Base-by-base conservation (phyloP, 2,888 invertebrate species). In the Pseudolycoriella hygida region DNA sequence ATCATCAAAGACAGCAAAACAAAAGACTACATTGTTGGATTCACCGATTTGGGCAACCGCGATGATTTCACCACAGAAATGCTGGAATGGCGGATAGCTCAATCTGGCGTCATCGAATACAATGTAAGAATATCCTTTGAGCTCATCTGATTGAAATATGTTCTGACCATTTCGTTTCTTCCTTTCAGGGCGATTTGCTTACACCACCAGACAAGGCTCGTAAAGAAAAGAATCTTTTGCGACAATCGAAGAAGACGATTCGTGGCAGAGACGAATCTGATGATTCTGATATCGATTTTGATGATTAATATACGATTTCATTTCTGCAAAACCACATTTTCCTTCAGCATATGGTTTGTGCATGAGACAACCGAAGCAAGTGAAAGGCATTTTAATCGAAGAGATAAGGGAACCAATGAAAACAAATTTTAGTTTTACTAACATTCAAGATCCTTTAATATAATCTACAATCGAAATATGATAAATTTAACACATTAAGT, bases 41-140 rank as follows among this genome's bases (percentile, higher is more conserved):
- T 97, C 68, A 85, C 86, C 1, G 89, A 93, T 54, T 68, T 96
- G 48, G 96, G 96, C 5, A 92, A 92, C 60, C 71, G 80, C 42
- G 94, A 96, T 61, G 93, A 96, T 59, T 96, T 94, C 67, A 71
- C 80, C 17, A 94, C 93, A 0, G 90, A 89, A 51, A 75, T 85
- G 68, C 64, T 96, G 52, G 93, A 93, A 68, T 90, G 90, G 89
- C 70, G 94, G 56, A 76, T 96, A 53, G 92, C 88, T 19, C 74
- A 74, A 50, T 67, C 74, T 0, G 70, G 73, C 17, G 73, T 73
- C 1, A 77, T 83, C 40, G 76, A 80, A 20, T 82, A 82, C 56
- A 67, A 68, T 2, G 58, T 56, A 46, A 50, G 42, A 45, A 10
- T 15, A 10, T 38, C 17, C 3, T 2, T n/a, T 18, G 1, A 44